phyloP scores from a whole-genome alignment of 2,888 invertebrate species.

The Drosophila greeni region DNA sequence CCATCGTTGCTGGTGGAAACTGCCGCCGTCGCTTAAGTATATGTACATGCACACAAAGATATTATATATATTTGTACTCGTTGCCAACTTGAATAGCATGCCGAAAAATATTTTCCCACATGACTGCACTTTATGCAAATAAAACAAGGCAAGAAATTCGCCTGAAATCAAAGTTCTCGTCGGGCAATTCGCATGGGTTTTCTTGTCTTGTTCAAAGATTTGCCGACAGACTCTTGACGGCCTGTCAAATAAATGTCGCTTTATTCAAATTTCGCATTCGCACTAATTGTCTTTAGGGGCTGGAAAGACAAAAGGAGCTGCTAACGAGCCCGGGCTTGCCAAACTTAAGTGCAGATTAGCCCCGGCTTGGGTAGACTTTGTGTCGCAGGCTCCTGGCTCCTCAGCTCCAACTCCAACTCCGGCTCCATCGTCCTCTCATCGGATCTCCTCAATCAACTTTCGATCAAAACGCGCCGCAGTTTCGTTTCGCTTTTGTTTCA shows the following conservation, averaged over 20 bases:
- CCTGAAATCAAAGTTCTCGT: conserved; percentile 62
- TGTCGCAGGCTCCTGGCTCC: conserved; percentile 62
- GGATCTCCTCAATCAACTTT: conserved; percentile 67
- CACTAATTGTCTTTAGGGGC: conserved; percentile 66
- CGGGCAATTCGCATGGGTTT: conserved; percentile 28
- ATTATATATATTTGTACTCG: conserved; percentile 28
- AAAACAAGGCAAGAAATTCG: conserved; percentile 55
- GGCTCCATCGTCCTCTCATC: conserved; percentile 1
- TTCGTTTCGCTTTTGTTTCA: conserved; percentile 56
- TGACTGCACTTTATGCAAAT: conserved; percentile 69
- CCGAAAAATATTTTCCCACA: conserved; percentile 63
- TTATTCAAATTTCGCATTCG: conserved; percentile 75
- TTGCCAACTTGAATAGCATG: conserved; percentile 40
- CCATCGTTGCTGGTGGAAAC: conserved; percentile 60
- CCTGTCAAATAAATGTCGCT: conserved; percentile 76
- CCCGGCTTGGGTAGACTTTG: conserved; percentile 59
- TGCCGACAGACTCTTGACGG: conserved; percentile 73
- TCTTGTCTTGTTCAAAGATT: conserved; percentile 58
- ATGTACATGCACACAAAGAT: conserved; percentile 13
- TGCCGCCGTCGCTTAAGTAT: conserved; percentile 42
- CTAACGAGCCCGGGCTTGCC: conserved; percentile 53
- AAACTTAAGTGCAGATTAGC: conserved; percentile 67
- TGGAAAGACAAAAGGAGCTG: conserved; percentile 62
- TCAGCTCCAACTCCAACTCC: neutral
- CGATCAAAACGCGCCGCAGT: conserved; percentile 68